A percentile compares a stretch with the other conserved stretches of the same genome.
phyloP scores from a whole-genome alignment of 1,140 invertebrate species.

The Drosophila jambulina region DNA sequence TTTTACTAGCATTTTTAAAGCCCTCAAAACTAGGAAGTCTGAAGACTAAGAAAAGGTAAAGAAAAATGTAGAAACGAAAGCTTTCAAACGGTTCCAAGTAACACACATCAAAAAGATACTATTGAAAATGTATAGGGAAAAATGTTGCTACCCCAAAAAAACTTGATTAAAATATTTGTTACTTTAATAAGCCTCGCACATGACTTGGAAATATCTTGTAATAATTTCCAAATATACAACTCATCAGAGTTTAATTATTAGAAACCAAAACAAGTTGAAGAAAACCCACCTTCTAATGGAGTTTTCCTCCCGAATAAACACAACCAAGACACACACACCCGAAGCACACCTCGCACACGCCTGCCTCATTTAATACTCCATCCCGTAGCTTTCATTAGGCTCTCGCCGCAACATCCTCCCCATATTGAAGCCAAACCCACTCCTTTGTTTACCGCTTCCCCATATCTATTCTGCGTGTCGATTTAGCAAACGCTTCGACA shows the following conservation, averaged over 20 bases:
- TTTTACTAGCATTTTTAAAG: conserved; percentile 8
- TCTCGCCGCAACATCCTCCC: conserved; percentile 10
- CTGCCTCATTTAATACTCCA: conserved; percentile 12
- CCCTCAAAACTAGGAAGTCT: background rate
- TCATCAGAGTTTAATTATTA: conserved; percentile 10
- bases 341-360: conserved; percentile 31
- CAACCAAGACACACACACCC: conserved; percentile 2
- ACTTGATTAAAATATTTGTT: background rate
- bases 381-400: conserved; percentile 19
- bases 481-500: conserved; percentile 44
- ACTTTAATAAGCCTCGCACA: background rate
- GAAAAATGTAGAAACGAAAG: background rate
- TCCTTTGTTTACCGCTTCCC: conserved; percentile 36
- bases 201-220: background rate
- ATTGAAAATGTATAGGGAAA: too few relatives aligned
- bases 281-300: background rate
- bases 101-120: too few relatives aligned
- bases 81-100: background rate
- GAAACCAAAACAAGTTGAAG: background rate
- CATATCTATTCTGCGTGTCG: conserved; percentile 46
- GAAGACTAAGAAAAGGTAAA: background rate
- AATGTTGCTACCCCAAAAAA: too few relatives aligned
- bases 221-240: background rate
- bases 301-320: background rate
- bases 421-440: conserved; percentile 4